Percentiles rank a stretch among this genome's conserved stretches.
phyloP scores from a whole-genome alignment of 2,113 vertebrate genomes.

The crab-eating macaque (Macaca fascicularis) region DNA sequence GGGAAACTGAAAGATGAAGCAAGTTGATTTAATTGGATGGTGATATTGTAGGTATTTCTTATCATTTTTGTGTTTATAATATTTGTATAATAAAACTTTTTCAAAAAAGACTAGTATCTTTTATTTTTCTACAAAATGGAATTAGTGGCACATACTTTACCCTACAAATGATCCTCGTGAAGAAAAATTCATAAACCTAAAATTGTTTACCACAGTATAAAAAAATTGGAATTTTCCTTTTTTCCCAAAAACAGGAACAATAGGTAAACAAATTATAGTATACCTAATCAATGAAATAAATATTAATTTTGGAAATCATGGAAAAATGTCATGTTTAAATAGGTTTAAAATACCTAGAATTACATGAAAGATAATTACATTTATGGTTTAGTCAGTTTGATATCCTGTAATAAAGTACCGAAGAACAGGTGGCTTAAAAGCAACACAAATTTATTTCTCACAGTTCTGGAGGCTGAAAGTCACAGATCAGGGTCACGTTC shows the following conservation, averaged over 20 bases:
- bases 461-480: neutral
- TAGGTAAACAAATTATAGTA: neutral
- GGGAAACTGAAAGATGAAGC: neutral
- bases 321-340: neutral
- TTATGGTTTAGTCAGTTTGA: neutral
- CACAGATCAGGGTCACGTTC: neutral
- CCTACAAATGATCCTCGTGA: neutral
- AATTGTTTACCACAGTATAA: neutral
- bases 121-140: constrained; percentile 13
- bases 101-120: neutral
- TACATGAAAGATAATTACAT: neutral
- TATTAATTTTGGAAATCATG: neutral
- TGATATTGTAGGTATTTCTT: constrained; percentile 6
- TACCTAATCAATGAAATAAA: neutral
- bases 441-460: neutral
- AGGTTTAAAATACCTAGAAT: neutral
- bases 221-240: neutral
- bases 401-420: neutral
- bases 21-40: constrained; percentile 8
- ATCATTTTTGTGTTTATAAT: constrained; percentile 25
- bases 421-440: neutral
- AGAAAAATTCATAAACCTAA: neutral
- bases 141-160: neutral
- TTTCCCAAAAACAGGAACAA: neutral
- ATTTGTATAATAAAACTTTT: constrained; percentile 61